Evolutionary conservation across 2,113 vertebrate genomes (phyloP), one percentile per base, ranked within the genome.

Genomic region (Lophura nycthemera): DNA sequence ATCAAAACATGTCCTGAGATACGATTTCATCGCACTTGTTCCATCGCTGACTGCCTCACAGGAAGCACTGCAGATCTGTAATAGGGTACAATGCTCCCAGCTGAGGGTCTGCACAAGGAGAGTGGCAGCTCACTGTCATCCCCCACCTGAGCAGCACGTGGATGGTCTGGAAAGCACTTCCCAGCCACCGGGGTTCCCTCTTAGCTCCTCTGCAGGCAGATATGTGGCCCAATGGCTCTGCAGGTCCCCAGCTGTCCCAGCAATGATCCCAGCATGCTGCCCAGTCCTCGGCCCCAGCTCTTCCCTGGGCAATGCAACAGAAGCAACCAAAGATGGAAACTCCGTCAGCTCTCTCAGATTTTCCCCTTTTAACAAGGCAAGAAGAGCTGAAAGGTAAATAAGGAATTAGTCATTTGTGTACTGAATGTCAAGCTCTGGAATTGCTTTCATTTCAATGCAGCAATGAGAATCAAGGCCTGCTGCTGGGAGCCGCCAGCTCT

Each of bases 181-280:
- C 61, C 54, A 7, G 3, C 0, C 1, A 32, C 42, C 42, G 16
- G 13, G 21, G 29, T 16, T 2, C 1, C 0, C 16, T 22, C 40
- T 43, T 43, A 69, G 78, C 36, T 75, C 52, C 63, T 42, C 59
- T 27, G 16, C 1, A 60, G 13, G 0, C 47, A 40, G 29, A 42
- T 0, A 15, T 11, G 12, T 3, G 32, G 57, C 40, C 43, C 52
- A 54, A 17, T 17, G 15, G 52, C 52, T 54, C 52, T 54, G 52
- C 14, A 29, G 27, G 52, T 57, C 56, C 54, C 30, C 56, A 30
- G 10, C 30, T 11, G 52, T 30, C 56, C 56, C 56, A 19, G 0
- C 36, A 43, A 25, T 29, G 3, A 11, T 17, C 4, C 15, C 13
- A 1, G n/a, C 11, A 14, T 9, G 32, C 72, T 54, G 38, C 34